phyloP scores from a whole-genome alignment of 2,113 vertebrate genomes.

The Manacus vitellinus region DNA sequence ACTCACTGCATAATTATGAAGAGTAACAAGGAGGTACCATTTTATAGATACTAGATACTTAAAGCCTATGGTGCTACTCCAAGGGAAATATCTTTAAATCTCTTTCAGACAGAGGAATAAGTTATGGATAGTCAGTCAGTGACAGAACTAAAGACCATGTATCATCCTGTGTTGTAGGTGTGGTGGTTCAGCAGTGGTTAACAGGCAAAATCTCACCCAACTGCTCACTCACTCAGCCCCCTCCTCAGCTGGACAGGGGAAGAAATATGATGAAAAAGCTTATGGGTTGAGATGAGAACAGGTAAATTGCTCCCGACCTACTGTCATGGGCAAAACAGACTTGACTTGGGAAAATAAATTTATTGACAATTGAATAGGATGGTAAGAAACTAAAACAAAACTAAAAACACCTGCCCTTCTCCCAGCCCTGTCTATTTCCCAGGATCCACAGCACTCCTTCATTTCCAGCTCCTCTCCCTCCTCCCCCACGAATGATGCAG shows the following conservation, averaged over 20 bases:
- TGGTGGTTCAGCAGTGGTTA: background rate
- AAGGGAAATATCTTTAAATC: background rate
- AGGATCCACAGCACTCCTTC: background rate
- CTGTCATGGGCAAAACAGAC: background rate
- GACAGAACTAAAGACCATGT: background rate
- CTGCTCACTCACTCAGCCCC: background rate
- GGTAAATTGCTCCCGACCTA: background rate
- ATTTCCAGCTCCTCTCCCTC: background rate
- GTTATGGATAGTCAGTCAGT: background rate
- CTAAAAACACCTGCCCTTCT: background rate
- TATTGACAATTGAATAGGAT: background rate
- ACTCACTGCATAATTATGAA: background rate
- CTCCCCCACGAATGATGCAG: background rate
- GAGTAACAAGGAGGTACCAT: background rate
- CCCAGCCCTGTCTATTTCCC: rapidly evolving
- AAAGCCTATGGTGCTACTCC: background rate
- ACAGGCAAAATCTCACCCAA: background rate
- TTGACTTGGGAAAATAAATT: background rate
- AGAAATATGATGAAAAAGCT: background rate
- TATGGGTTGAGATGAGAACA: background rate
- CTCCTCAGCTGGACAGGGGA: background rate
- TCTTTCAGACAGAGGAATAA: background rate
- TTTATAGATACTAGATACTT: background rate
- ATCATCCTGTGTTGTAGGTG: background rate
- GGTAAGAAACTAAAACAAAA: background rate